These are phyloP conservation scores for Semnornis frantzii DNA, from an alignment of 2,113 vertebrate genomes.

Conservation along the genomic window DNA sequence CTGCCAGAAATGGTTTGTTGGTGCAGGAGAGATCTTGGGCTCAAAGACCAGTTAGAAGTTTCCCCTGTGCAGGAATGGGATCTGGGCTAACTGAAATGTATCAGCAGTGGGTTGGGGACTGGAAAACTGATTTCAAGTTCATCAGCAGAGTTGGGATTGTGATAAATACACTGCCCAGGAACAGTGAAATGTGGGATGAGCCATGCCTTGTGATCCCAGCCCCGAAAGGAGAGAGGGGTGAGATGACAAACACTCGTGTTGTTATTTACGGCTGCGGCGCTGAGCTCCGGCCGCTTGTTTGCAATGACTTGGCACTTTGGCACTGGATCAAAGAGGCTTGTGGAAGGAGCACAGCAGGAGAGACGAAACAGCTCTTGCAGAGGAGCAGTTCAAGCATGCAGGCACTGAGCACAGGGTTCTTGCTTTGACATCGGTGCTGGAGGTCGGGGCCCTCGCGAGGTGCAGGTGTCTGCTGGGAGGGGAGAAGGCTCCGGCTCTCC, in stretches of 20 bases:
- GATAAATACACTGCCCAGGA: fast-evolving
- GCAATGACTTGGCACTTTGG: neutral
- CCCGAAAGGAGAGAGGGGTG: neutral
- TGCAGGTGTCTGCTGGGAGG: neutral
- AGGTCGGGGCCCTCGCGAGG: fast-evolving
- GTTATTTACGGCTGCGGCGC: neutral
- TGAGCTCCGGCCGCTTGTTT: neutral
- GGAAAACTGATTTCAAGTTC: too few relatives aligned
- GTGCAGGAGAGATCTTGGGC: neutral
- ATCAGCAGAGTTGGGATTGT: fast-evolving
- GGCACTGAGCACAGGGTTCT: neutral
- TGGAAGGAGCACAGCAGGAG: neutral
- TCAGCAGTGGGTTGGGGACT: neutral
- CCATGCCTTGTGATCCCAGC: fast-evolving
- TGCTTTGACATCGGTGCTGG: fast-evolving
- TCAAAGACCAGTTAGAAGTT: neutral
- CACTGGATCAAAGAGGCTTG: neutral
- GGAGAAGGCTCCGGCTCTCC: neutral
- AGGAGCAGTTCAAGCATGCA: neutral
- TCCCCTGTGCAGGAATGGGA: fast-evolving
- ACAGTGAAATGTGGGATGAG: neutral
- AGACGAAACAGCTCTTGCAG: neutral
- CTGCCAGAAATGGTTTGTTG: neutral
- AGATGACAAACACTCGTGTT: fast-evolving
- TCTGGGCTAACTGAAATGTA: neutral